Conservation (phyloP, 2,797 vertebrate species). For the Orientallactaga sibirica region DNA sequence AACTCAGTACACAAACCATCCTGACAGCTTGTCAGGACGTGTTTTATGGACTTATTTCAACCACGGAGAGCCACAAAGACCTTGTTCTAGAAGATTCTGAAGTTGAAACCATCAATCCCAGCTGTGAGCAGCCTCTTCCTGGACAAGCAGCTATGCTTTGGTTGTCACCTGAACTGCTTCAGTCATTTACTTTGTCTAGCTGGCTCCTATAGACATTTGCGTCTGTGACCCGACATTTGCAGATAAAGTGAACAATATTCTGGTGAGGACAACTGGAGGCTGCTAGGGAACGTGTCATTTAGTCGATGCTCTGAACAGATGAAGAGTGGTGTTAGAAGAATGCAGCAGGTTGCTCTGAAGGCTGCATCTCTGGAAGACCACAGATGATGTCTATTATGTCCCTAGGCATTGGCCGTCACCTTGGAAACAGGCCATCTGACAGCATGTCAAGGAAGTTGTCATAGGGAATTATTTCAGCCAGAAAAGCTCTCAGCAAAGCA, state of each 20-base stretch:
- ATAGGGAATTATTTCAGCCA: slow-evolving; percentile 80
- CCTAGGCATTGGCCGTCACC: slow-evolving; percentile 72
- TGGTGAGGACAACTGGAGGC: not conserved
- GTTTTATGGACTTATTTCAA: not conserved
- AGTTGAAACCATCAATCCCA: not conserved
- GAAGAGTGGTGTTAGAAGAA: slow-evolving; percentile 52
- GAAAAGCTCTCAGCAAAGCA: slow-evolving; percentile 77
- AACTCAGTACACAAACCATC: not conserved
- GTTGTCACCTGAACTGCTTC: not conserved
- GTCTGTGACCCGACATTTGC: not conserved
- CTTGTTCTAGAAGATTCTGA: slow-evolving; percentile 1
- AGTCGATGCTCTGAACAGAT: not conserved
- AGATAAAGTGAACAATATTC: slow-evolving; percentile 13
- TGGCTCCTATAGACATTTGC: not conserved
- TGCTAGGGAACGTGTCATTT: not conserved
- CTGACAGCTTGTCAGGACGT: not conserved
- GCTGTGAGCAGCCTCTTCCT: not conserved
- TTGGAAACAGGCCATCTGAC: slow-evolving; percentile 81
- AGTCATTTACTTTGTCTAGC: slow-evolving; percentile 42
- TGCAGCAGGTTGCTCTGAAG: slow-evolving; percentile 25
- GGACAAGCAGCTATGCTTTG: not conserved
- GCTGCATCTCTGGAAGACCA: slow-evolving; percentile 60
- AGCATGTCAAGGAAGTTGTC: slow-evolving; percentile 82
- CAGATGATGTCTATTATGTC: slow-evolving; percentile 77
- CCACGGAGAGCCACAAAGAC: not conserved